Conservation (phyloP, 2,797 vertebrate genomes). For the Astyanax mexicanus region DNA sequence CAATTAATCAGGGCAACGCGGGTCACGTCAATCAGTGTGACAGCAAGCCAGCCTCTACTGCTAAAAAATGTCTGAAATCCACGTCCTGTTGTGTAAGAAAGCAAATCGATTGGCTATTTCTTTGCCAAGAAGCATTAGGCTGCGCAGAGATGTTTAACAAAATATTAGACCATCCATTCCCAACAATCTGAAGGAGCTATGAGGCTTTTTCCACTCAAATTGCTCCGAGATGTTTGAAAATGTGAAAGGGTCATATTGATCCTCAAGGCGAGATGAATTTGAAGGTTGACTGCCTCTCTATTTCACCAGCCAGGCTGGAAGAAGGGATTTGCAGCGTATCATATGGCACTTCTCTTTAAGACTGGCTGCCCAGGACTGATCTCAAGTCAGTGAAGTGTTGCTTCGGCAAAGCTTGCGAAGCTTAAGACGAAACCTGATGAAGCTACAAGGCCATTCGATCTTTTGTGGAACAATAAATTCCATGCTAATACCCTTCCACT, state of each 20-base stretch:
- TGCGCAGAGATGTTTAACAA: background rate
- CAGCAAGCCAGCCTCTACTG: constrained; percentile 22
- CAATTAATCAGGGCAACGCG: constrained; percentile 62
- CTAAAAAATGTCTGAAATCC: constrained; percentile 48
- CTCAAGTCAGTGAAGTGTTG: constrained; percentile 39
- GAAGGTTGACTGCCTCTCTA: constrained; percentile 70
- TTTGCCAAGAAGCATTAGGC: background rate
- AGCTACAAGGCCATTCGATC: constrained; percentile 28
- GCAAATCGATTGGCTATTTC: background rate
- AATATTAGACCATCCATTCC: background rate
- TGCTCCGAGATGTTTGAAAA: constrained; percentile 36
- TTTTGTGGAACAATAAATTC: constrained; percentile 34
- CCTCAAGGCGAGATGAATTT: constrained; percentile 62
- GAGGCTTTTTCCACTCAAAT: constrained; percentile 28
- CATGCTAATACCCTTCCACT: constrained; percentile 17
- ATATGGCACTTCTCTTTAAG: constrained; percentile 71
- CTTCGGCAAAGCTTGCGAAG: background rate
- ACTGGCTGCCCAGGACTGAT: constrained; percentile 57
- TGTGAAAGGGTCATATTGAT: constrained; percentile 65
- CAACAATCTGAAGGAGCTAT: background rate
- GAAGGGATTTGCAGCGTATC: constrained; percentile 73
- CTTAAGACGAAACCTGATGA: constrained; percentile 28
- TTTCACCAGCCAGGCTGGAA: constrained; percentile 72
- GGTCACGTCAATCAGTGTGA: constrained; percentile 68
- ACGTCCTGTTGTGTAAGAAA: constrained; percentile 1